Conservation (phyloP, 2,113 vertebrate species). For the Podarcis raffonei region DNA sequence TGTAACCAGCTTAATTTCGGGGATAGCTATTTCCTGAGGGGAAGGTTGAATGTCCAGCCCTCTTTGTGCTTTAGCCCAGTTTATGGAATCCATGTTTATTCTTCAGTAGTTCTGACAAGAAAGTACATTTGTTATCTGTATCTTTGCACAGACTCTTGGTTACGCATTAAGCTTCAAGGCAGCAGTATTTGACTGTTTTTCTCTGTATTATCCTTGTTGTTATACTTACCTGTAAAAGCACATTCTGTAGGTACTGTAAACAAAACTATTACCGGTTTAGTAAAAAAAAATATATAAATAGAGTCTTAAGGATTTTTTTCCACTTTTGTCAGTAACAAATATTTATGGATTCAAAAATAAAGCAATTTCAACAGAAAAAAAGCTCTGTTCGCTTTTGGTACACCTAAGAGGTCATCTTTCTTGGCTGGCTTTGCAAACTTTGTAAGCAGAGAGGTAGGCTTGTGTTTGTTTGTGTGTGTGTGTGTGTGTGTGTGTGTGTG, state of each 20-base stretch:
- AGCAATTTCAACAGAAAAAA: constrained; percentile 79
- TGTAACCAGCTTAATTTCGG: constrained; percentile 78
- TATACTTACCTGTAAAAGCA: constrained; percentile 86
- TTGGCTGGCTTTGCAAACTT: constrained; percentile 49
- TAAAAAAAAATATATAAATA: constrained; percentile 83
- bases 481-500: constrained; percentile 17
- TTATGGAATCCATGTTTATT: constrained; percentile 84
- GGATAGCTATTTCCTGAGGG: constrained; percentile 77
- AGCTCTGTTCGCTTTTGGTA: constrained; percentile 44
- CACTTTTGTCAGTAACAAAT: constrained; percentile 87
- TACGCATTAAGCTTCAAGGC: constrained; percentile 78
- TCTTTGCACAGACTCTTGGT: constrained; percentile 76
- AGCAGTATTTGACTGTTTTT: constrained; percentile 84
- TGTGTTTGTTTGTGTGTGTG: not conserved
- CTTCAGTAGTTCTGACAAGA: constrained; percentile 75
- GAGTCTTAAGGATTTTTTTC: constrained; percentile 85
- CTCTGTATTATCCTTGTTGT: constrained; percentile 84
- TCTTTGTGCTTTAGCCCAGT: constrained; percentile 82
- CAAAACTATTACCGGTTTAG: constrained; percentile 78
- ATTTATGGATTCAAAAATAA: constrained; percentile 87
- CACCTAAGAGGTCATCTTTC: constrained; percentile 35
- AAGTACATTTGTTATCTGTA: constrained; percentile 79
- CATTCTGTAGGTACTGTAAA: constrained; percentile 86
- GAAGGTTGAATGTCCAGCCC: constrained; percentile 67
- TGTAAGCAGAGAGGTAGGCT: constrained; percentile 48